A percentile compares a stretch with the other conserved stretches of the same genome.
These are phyloP conservation scores for Aleiodes testaceus DNA, from an alignment of 2,888 invertebrate genomes.

Conservation along the genomic window DNA sequence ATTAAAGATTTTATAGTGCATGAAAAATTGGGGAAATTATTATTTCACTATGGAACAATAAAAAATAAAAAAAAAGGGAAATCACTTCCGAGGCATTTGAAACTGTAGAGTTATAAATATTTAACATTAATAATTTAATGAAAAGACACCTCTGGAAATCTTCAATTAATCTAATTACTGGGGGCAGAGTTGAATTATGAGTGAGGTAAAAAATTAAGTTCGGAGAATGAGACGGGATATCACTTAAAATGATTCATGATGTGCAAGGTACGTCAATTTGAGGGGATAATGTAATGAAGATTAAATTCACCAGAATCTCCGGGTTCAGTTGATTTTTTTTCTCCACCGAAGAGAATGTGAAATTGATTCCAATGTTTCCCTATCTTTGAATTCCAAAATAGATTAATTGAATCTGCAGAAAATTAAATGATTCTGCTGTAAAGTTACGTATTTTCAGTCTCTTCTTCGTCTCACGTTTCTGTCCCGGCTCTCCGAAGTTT, in stretches of 20 bases:
- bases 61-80: neutral
- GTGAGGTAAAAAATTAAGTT: neutral
- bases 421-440: too few species aligned
- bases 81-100: neutral
- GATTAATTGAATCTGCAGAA: too few species aligned
- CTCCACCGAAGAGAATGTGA: too few species aligned
- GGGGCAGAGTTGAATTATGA: too few species aligned
- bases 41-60: neutral
- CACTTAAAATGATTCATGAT: conserved; percentile 20
- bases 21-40: neutral
- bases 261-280: conserved; percentile 11
- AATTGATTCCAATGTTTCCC: too few species aligned
- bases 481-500: neutral
- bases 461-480: too few species aligned
- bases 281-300: conserved; percentile 5
- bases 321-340: neutral
- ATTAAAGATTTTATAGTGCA: conserved; percentile 10
- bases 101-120: neutral
- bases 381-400: too few species aligned
- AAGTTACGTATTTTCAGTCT: too few species aligned
- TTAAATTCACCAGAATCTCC: neutral
- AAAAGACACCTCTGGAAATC: neutral
- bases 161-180: conserved; percentile 18
- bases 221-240: conserved; percentile 10
- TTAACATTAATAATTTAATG: too few species aligned